phyloP scores from a whole-genome alignment of 1,140 invertebrate genomes.

The Penaeus vannamei region DNA sequence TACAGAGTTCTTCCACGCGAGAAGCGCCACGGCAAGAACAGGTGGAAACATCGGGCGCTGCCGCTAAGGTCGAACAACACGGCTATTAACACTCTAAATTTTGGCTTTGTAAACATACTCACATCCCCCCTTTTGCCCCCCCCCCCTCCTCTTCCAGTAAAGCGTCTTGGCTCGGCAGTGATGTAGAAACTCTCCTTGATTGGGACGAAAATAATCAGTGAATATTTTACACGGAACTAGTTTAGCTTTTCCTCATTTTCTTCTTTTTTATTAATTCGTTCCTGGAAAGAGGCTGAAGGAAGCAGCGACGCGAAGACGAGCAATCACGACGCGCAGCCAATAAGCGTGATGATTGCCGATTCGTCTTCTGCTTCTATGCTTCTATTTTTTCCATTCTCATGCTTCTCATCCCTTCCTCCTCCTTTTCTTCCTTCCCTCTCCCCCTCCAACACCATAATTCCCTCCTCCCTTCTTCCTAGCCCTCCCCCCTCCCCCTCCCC shows the following conservation, averaged over 20 bases:
- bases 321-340: background rate
- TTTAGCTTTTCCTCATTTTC: too few species aligned
- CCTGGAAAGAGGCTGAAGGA: background rate
- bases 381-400: background rate
- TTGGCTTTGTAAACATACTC: background rate
- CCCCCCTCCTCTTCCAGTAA: background rate
- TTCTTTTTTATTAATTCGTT: too few species aligned
- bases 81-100: too few species aligned
- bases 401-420: background rate
- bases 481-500: too few species aligned
- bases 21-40: too few species aligned
- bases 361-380: background rate
- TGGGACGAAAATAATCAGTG: slow-evolving; percentile 29
- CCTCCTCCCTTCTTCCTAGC: background rate
- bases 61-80: too few species aligned
- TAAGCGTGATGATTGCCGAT: background rate
- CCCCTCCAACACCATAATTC: background rate
- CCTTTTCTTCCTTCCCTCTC: background rate
- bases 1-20: too few species aligned
- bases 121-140: background rate
- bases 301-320: background rate
- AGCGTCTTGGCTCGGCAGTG: slow-evolving; percentile 18
- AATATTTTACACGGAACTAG: slow-evolving; percentile 19
- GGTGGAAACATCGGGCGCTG: too few species aligned
- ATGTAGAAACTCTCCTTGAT: slow-evolving; percentile 21